Evolutionary conservation across 2,113 vertebrate species (phyloP).

Genomic region (Otus sunia): DNA sequence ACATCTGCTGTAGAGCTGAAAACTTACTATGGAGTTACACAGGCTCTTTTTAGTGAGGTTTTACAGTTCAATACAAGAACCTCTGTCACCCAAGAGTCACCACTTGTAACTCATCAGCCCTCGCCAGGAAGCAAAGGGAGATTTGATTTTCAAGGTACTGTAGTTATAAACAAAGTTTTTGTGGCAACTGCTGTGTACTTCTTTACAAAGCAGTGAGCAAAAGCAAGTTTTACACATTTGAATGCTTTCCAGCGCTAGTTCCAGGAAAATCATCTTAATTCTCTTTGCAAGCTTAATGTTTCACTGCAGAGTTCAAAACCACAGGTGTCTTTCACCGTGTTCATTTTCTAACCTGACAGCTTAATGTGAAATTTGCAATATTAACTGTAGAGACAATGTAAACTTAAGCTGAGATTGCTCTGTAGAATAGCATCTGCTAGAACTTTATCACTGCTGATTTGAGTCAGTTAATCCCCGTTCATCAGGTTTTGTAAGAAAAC

Average conservation of each 20-base stretch:
- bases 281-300: neutral
- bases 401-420: neutral
- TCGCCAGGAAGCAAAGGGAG: neutral
- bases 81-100: neutral
- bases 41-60: neutral
- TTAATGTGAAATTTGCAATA: neutral
- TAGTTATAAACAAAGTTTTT: neutral
- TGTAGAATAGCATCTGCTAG: neutral
- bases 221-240: neutral
- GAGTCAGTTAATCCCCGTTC: neutral
- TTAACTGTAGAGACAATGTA: neutral
- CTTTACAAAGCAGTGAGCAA: neutral
- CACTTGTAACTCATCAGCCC: neutral
- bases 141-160: neutral
- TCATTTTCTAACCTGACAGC: neutral
- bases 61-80: neutral
- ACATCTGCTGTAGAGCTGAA: neutral
- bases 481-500: neutral
- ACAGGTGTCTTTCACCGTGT: neutral
- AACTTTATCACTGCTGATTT: neutral
- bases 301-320: neutral
- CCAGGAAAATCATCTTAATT: neutral
- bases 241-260: neutral
- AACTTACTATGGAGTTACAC: neutral
- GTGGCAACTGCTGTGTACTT: neutral